A percentile compares a stretch with the other conserved stretches of the same genome.
Evolutionary conservation across 2,888 invertebrate species (phyloP).

Genomic region (Corythucha ciliata): DNA sequence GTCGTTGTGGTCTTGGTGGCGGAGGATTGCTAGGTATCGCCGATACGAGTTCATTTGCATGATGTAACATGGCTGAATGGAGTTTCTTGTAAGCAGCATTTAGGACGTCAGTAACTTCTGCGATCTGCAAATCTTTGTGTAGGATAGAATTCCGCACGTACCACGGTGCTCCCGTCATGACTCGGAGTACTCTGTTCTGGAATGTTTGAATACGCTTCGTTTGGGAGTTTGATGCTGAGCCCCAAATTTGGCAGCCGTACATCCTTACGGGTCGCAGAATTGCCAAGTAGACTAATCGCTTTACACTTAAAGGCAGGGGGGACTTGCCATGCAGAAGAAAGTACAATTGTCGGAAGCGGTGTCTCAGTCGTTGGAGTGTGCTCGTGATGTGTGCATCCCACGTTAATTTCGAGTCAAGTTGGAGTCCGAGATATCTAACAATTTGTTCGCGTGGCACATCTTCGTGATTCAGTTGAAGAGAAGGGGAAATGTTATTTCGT

Average conservation of each 20-base stretch:
- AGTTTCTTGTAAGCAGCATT: neutral
- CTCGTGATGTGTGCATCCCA: slow-evolving; percentile 2
- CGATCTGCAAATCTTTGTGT: slow-evolving; percentile 1
- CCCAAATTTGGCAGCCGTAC: slow-evolving; percentile 11
- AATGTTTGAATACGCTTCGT: slow-evolving; percentile 4
- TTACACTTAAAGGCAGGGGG: neutral
- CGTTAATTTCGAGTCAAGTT: slow-evolving; percentile 1
- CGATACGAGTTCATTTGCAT: slow-evolving; percentile 1
- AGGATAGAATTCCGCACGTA: slow-evolving; percentile 1
- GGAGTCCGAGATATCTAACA: slow-evolving; percentile 5
- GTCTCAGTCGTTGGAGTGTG: neutral
- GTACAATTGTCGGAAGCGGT: neutral
- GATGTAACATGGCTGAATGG: slow-evolving; percentile 1
- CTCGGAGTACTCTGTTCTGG: slow-evolving; percentile 9
- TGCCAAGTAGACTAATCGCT: neutral
- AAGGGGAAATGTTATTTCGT: slow-evolving; percentile 5
- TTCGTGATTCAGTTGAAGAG: neutral
- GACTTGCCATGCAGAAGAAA: neutral
- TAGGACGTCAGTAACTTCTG: slow-evolving; percentile 3
- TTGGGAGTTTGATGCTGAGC: slow-evolving; percentile 4
- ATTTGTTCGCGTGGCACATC: slow-evolving; percentile 1
- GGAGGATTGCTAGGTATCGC: slow-evolving; percentile 2
- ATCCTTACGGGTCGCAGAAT: slow-evolving; percentile 1
- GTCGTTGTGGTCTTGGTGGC: slow-evolving; percentile 5
- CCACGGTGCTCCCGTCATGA: slow-evolving; percentile 8